Evolutionary conservation across 2,888 invertebrate genomes (phyloP).

Genomic region (Pseudococcus longispinus): DNA sequence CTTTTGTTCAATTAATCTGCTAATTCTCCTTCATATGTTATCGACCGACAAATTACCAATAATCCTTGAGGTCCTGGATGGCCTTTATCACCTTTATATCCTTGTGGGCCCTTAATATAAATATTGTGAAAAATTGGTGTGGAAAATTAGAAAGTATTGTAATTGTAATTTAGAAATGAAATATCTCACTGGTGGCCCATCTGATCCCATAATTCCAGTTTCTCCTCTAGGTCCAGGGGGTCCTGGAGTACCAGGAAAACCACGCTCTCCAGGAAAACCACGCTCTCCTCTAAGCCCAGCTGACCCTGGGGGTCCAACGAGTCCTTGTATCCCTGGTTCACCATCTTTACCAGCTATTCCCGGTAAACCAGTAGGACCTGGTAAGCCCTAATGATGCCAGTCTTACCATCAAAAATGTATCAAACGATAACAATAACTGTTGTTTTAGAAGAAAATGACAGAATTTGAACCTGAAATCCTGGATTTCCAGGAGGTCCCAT

Average conservation of each 20-base stretch:
- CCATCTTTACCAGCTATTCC: constrained; percentile 83
- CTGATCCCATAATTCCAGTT: constrained; percentile 64
- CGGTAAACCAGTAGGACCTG: constrained; percentile 75
- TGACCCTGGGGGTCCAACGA: constrained; percentile 64
- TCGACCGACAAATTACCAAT: constrained; percentile 63
- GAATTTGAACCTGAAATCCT: constrained; percentile 73
- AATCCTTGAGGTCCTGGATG: constrained; percentile 75
- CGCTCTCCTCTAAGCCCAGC: constrained; percentile 62
- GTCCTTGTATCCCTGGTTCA: constrained; percentile 71
- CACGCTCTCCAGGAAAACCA: constrained; percentile 61
- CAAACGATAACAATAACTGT: too few species aligned
- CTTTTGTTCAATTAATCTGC: neutral
- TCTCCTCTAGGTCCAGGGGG: constrained; percentile 67
- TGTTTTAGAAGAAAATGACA: too few species aligned
- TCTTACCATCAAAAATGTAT: neutral
- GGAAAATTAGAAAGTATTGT: neutral
- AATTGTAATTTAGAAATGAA: constrained; percentile 7
- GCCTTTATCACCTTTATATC: constrained; percentile 74
- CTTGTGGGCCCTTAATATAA: constrained; percentile 69
- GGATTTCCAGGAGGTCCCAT: constrained; percentile 74
- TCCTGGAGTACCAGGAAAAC: constrained; percentile 62
- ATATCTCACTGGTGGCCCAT: constrained; percentile 71
- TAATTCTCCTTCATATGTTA: neutral
- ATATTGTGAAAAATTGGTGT: neutral
- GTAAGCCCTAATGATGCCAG: constrained; percentile 71